A percentile compares a stretch with the other conserved stretches of the same genome.
Conservation (phyloP, 2,797 vertebrate genomes). For the Simalia tracyae region DNA sequence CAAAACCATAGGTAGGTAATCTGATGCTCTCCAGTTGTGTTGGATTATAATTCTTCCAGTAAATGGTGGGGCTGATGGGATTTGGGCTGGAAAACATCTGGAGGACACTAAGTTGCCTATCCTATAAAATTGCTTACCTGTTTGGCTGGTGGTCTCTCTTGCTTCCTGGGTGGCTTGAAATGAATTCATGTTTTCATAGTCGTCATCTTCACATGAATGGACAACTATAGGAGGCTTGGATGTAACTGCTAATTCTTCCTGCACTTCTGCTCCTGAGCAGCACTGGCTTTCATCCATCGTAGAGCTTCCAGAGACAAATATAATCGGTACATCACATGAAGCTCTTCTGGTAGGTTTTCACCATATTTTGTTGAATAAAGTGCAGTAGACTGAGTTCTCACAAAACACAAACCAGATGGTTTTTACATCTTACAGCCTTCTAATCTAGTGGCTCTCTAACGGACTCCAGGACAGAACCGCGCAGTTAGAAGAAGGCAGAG, state of each 20-base stretch:
- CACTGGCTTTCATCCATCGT: conserved; percentile 52
- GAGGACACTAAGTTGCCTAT: background rate
- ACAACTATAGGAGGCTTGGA: background rate
- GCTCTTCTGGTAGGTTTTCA: background rate
- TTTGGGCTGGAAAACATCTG: background rate
- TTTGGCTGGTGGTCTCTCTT: background rate
- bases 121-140: conserved; percentile 42
- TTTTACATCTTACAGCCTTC: background rate
- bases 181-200: conserved; percentile 29
- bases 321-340: background rate
- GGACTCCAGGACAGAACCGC: background rate
- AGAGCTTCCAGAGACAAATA: conserved; percentile 25
- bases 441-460: background rate
- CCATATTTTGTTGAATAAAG: background rate
- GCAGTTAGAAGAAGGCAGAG: background rate
- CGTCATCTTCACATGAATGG: conserved; percentile 34
- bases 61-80: background rate
- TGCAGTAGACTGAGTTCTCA: background rate
- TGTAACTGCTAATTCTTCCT: conserved; percentile 37
- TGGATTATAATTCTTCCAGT: background rate
- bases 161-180: conserved; percentile 40
- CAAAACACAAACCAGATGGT: background rate
- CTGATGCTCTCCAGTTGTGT: background rate
- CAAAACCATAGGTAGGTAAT: background rate
- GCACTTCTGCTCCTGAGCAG: conserved; percentile 10